phyloP scores from a whole-genome alignment of 1,140 invertebrate genomes.

The Antheraea pernyi region DNA sequence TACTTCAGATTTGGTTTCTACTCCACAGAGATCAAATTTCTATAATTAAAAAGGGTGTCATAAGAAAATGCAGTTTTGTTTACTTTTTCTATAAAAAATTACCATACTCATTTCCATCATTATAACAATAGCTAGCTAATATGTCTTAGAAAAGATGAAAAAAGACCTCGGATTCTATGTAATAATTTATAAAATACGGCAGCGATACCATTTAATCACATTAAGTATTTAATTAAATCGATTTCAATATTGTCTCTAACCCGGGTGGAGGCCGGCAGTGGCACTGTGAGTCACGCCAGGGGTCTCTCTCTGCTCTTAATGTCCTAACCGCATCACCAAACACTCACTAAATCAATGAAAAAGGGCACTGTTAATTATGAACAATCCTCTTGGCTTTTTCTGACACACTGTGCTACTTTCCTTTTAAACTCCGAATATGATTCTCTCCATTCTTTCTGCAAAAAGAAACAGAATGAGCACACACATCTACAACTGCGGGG shows the following conservation, averaged over 20 bases:
- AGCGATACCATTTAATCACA: constrained; percentile 75
- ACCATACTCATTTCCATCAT: constrained; percentile 72
- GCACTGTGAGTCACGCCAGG: constrained; percentile 32
- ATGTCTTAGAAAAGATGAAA: constrained; percentile 75
- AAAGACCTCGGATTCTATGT: constrained; percentile 71
- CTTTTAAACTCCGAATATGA: constrained; percentile 98
- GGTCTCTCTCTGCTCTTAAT: constrained; percentile 44
- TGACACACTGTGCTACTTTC: constrained; percentile 97
- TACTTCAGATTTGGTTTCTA: constrained; percentile 56
- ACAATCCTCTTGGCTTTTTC: constrained; percentile 99
- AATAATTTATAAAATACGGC: constrained; percentile 76
- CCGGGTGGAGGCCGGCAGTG: constrained; percentile 47
- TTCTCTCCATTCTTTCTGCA: constrained; percentile 98
- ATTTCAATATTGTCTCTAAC: constrained; percentile 71
- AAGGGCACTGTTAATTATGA: constrained; percentile 82
- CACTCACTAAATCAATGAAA: constrained; percentile 75
- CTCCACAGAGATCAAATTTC: constrained; percentile 61
- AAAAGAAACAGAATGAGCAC: constrained; percentile 78
- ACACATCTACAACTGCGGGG: constrained; percentile 47
- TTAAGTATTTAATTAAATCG: constrained; percentile 75
- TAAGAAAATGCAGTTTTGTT: constrained; percentile 55
- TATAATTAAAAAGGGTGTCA: constrained; percentile 43
- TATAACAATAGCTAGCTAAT: constrained; percentile 75
- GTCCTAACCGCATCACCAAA: constrained; percentile 64
- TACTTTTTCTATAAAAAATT: constrained; percentile 68